Conservation (phyloP, 2,888 invertebrate species). For the Tipula confusa region DNA sequence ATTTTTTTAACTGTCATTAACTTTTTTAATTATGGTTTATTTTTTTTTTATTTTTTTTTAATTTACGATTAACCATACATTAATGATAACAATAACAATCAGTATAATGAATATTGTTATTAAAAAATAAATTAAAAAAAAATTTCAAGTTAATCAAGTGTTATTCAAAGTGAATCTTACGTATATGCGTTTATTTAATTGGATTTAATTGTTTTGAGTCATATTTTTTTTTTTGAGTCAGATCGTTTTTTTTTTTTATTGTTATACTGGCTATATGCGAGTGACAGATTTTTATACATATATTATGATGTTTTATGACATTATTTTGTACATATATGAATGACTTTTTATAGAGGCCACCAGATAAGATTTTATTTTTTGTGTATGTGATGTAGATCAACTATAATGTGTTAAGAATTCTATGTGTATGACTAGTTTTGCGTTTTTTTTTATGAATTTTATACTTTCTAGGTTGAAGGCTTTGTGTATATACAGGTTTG, state of each 20-base stretch:
- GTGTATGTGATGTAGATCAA: not conserved
- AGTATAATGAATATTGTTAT: constrained; percentile 3
- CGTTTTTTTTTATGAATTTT: not conserved
- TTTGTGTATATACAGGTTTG: not conserved
- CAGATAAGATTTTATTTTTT: not conserved
- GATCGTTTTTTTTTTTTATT: not conserved
- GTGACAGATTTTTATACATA: not conserved
- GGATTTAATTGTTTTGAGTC: not conserved
- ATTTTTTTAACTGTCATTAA: not conserved
- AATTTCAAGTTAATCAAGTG: constrained; percentile 1
- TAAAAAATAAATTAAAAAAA: not conserved
- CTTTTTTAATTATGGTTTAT: not conserved
- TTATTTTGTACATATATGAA: not conserved
- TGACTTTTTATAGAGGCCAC: not conserved
- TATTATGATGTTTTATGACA: constrained; percentile 20
- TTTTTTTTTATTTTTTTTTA: not conserved
- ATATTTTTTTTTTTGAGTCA: not conserved
- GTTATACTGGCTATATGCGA: not conserved
- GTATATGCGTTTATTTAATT: not conserved
- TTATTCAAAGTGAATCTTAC: constrained; percentile 20
- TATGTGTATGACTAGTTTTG: not conserved
- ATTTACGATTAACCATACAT: constrained; percentile 3
- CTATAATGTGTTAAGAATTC: not conserved
- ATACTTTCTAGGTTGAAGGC: not conserved
- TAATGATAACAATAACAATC: constrained; percentile 25